Conservation (phyloP, 2,797 vertebrate species). For the Xenentodon cancila region DNA sequence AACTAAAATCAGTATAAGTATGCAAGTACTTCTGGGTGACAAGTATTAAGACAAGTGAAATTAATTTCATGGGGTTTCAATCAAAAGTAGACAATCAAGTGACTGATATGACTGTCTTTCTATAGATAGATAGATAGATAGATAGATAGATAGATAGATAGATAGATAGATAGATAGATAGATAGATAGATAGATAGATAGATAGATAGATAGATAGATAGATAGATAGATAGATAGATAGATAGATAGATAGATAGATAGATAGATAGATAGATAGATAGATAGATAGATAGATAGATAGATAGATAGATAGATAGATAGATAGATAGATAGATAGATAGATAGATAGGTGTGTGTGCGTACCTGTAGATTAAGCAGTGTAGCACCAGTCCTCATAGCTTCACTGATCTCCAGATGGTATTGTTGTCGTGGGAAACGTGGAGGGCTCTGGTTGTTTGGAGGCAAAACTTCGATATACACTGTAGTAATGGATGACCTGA, state of each 20-base stretch:
- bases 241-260: not conserved
- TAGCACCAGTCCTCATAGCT: conserved; percentile 92
- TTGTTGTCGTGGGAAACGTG: conserved; percentile 88
- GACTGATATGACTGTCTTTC: not conserved
- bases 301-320: not conserved
- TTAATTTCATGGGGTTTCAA: no score
- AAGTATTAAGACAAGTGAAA: no score
- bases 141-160: not conserved
- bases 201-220: not conserved
- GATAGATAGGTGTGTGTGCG: not conserved
- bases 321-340: not conserved
- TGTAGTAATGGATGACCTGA: conserved; percentile 96
- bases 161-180: not conserved
- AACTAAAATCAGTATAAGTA: no score
- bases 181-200: not conserved
- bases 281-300: not conserved
- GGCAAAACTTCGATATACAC: conserved; percentile 97
- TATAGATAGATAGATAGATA: not conserved
- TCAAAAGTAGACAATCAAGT: no score
- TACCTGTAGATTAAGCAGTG: conserved; percentile 94
- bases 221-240: not conserved
- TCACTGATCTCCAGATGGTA: conserved; percentile 96
- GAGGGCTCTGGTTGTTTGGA: conserved; percentile 98
- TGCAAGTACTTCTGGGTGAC: no score
- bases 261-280: not conserved